Evolutionary conservation across 2,888 invertebrate species (phyloP), one percentile per base, ranked within the genome.

Genomic region (Hanleya hanleyi): DNA sequence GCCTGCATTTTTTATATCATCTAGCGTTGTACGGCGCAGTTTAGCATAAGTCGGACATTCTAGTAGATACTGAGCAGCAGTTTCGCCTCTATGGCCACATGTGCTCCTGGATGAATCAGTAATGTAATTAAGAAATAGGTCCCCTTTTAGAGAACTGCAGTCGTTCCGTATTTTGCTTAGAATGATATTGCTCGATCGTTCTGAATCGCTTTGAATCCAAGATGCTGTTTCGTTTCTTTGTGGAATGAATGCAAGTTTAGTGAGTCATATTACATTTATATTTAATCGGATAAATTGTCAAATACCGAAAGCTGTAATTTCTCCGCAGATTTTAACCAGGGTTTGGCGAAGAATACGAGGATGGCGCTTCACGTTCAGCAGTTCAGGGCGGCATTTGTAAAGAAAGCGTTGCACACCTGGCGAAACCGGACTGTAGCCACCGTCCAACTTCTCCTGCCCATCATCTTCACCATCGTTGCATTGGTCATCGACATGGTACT

Each of bases 381-480:
- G 83, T 92, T 93, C 77, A 84, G 89, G 33, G 94, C 94, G 0
- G 93, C 95, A 91, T 91, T 94, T 87, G 89, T 93, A 35, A 95
- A 95, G 87, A 93, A 94, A 83, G 89, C 90, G 36, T 87, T 94
- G 3, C 93, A 94, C 65, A 93, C 94, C 70, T 87, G 92, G 50
- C 92, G 96, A 4, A 94, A 95, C 26, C 94, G 94, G 92, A 87
- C 94, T 51, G 86, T 95, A 3, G 91, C 90, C 1, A 62, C 86
- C 3, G 84, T 86, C 0, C 84, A 85, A 91, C 91, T 95, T n/a
- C 74, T 93, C 1, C 93, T 96, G 71, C 95, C 96, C 0, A 90
- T 95, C 0, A 77, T 94, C 70, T 94, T 93, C 91, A 92, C 93
- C 80, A 91, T 92, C n/a, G 87, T 94, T 51, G 93, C 94, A 0